Evolutionary conservation across 2,888 invertebrate genomes (phyloP).

Genomic region (Drosophila greeni): DNA sequence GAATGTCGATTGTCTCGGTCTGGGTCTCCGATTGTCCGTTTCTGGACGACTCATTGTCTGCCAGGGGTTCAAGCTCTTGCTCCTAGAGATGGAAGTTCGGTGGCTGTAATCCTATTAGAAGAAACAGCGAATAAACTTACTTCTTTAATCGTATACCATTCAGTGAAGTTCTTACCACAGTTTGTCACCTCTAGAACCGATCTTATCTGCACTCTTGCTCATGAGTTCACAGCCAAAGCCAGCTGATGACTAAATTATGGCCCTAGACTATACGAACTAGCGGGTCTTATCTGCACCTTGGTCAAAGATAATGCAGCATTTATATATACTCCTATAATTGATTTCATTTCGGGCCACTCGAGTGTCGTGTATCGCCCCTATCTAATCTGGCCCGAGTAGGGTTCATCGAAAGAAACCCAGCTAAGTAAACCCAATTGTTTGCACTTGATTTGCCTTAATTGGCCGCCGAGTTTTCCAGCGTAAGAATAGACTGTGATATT

Average conservation of each 20-base stretch:
- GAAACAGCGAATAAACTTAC: not conserved
- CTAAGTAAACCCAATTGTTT: slow-evolving; percentile 44
- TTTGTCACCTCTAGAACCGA: slow-evolving; percentile 7
- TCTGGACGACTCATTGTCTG: slow-evolving; percentile 15
- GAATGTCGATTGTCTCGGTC: slow-evolving; percentile 32
- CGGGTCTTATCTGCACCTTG: slow-evolving; percentile 14
- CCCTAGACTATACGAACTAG: slow-evolving; percentile 11
- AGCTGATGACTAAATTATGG: slow-evolving; percentile 38
- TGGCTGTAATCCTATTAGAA: not conserved
- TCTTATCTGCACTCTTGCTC: slow-evolving; percentile 22
- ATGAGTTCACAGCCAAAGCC: slow-evolving; percentile 20
- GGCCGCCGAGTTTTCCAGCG: slow-evolving; percentile 13
- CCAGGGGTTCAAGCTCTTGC: not conserved
- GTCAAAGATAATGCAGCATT: slow-evolving; percentile 11
- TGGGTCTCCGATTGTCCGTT: slow-evolving; percentile 1
- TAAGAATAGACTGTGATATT: slow-evolving; percentile 33
- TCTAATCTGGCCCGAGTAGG: slow-evolving; percentile 32
- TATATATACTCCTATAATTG: slow-evolving; percentile 32
- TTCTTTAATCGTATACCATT: not conserved
- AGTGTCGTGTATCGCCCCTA: slow-evolving; percentile 21
- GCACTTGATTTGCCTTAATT: slow-evolving; percentile 31
- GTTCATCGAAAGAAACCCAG: slow-evolving; percentile 17
- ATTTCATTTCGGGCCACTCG: slow-evolving; percentile 28
- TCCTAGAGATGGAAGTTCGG: not conserved
- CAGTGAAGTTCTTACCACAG: not conserved